Evolutionary conservation across 2,888 invertebrate genomes (phyloP).

Genomic region (Drosophila flavopinicola): DNA sequence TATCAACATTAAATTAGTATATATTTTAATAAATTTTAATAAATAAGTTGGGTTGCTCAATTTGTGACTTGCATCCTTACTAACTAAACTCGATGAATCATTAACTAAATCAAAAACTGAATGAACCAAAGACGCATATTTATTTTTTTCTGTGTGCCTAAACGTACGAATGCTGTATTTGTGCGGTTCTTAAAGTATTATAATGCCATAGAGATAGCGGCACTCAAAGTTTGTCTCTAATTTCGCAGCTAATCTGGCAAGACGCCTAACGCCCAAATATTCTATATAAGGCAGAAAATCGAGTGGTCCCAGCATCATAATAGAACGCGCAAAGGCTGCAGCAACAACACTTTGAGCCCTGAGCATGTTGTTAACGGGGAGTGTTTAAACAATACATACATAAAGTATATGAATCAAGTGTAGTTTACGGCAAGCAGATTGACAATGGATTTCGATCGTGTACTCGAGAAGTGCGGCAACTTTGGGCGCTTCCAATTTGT

Average conservation of each 20-base stretch:
- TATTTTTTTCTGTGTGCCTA: too few relatives aligned
- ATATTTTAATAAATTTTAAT: too few relatives aligned
- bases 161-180: conserved; percentile 31
- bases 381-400: conserved; percentile 7
- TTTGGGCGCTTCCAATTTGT: conserved; percentile 85
- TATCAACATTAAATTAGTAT: too few relatives aligned
- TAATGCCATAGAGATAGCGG: conserved; percentile 43
- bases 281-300: conserved; percentile 64
- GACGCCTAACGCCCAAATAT: conserved; percentile 14
- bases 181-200: conserved; percentile 34
- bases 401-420: background rate
- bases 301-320: conserved; percentile 39
- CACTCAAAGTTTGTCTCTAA: conserved; percentile 49
- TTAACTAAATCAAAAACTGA: too few relatives aligned
- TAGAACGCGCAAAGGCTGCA: conserved; percentile 29
- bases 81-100: too few relatives aligned
- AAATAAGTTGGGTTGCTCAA: too few relatives aligned
- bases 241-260: conserved; percentile 52
- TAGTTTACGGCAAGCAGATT: background rate
- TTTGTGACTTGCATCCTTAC: too few relatives aligned
- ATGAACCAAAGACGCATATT: too few relatives aligned
- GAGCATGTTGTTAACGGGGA: conserved; percentile 56
- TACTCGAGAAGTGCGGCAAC: conserved; percentile 86
- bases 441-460: conserved; percentile 85
- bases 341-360: conserved; percentile 19